Evolutionary conservation across 2,113 vertebrate species (phyloP), one percentile per base, ranked within the genome.

Genomic region (Hucho hucho): DNA sequence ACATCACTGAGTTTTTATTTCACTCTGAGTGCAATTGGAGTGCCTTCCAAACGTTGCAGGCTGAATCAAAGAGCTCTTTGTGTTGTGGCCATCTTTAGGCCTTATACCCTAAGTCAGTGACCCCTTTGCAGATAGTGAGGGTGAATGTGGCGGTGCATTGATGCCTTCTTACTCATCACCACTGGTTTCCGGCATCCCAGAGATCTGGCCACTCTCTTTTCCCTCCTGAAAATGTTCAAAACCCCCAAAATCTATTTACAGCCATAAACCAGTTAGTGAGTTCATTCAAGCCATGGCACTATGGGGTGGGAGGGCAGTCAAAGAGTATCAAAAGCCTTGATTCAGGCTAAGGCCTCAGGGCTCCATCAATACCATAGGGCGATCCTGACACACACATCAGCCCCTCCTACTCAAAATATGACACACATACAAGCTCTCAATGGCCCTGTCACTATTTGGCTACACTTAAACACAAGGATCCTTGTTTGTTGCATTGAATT

Each of bases 381-480:
- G 14, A 84, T 84, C 83, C 79, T 90, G 88, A 90, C 88, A 91
- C 87, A 85, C 89, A 11, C 37, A 85, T 88, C 85, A 86, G 84
- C 87, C 91, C 86, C 79, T 93, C 90, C 87, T 89, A 87, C 91
- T 91, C 80, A 92, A 69, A 87, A 78, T 83, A 86, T 90, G 89
- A 90, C 90, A 92, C 83, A 69, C 81, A 81, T 82, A 87, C 84
- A 85, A 82, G 85, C 82, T 83, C 82, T 79, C 87, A 83, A 78
- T 64, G 43, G 37, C 63, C 80, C 84, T 83, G 87, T 85, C 87
- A 87, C 70, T 86, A 84, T 78, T 86, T 87, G 87, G 85, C 79
- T 74, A 68, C 71, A 82, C 66, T 75, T 73, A 88, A 79, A 90
- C 88, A 91, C 74, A 87, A 82, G 53, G 58, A 70, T 76, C 84